phyloP scores from a whole-genome alignment of 1,140 invertebrate genomes.

The Lithobius niger region DNA sequence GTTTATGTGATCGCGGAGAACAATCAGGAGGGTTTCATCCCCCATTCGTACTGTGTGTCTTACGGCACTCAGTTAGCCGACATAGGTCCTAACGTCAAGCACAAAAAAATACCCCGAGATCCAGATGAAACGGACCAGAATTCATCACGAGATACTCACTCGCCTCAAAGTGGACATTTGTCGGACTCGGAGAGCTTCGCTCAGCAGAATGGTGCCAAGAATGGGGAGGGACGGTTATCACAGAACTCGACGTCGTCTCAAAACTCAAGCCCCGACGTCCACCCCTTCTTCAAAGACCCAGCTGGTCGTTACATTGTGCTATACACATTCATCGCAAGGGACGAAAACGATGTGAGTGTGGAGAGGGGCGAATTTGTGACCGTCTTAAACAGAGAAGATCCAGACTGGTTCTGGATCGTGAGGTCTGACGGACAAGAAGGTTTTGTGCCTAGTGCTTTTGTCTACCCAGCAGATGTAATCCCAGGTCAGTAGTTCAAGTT shows the following conservation, averaged over 20 bases:
- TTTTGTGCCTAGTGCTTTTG: slow-evolving; percentile 88
- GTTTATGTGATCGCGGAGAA: slow-evolving; percentile 84
- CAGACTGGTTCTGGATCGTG: slow-evolving; percentile 92
- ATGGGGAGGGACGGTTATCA: slow-evolving; percentile 12
- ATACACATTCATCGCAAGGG: slow-evolving; percentile 79
- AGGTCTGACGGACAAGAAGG: slow-evolving; percentile 84
- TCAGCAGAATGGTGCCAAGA: background rate
- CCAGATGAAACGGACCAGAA: slow-evolving; percentile 26
- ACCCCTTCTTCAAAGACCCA: slow-evolving; percentile 82
- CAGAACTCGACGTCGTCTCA: slow-evolving; percentile 42
- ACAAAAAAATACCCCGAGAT: slow-evolving; percentile 68
- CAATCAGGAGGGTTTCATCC: slow-evolving; percentile 82
- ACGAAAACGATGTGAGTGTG: slow-evolving; percentile 89
- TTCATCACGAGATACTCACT: background rate
- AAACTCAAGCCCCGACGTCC: slow-evolving; percentile 51
- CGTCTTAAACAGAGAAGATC: slow-evolving; percentile 81
- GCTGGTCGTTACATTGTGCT: slow-evolving; percentile 79
- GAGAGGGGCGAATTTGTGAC: slow-evolving; percentile 88
- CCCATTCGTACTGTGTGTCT: slow-evolving; percentile 80
- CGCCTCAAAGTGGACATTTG: background rate
- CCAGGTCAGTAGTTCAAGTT: slow-evolving; percentile 43
- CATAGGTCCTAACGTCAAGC: slow-evolving; percentile 47
- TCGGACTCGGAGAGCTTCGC: slow-evolving; percentile 1
- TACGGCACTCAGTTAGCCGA: slow-evolving; percentile 63
- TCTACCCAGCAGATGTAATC: slow-evolving; percentile 73